Conservation (phyloP, 30 jellyfish, hydroid and myxozoan genomes). For the Phacellophora camtschatica region DNA sequence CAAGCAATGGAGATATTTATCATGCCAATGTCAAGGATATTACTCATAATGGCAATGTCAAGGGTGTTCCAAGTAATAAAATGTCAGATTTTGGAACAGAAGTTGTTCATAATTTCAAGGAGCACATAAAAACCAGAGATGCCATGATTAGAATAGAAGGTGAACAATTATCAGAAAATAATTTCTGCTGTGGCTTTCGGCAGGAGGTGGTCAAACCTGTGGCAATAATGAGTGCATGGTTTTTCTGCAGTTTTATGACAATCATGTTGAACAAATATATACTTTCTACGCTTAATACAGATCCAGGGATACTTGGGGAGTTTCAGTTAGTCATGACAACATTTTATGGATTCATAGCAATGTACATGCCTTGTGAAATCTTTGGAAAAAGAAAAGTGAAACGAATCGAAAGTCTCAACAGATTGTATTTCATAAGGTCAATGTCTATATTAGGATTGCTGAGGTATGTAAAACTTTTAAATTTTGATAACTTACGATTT, state of each 20-base stretch:
- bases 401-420: slow-evolving; percentile 1
- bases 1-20: slow-evolving; percentile 34
- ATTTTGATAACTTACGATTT: too few relatives aligned
- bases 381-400: slow-evolving; percentile 4
- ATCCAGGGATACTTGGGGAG: slow-evolving; percentile 93
- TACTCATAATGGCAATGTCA: not conserved
- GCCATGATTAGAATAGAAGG: not conserved
- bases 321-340: slow-evolving; percentile 91
- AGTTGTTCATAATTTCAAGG: slow-evolving; percentile 3
- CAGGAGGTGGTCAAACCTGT: slow-evolving; percentile 59
- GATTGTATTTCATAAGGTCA: slow-evolving; percentile 66
- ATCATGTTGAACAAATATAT: slow-evolving; percentile 81
- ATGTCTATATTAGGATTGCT: slow-evolving; percentile 87
- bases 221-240: slow-evolving; percentile 83
- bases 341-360: slow-evolving; percentile 82
- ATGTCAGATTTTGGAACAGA: too few relatives aligned
- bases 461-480: slow-evolving; percentile 45
- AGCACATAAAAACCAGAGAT: not conserved
- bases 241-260: slow-evolving; percentile 85
- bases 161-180: not conserved
- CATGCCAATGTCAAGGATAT: slow-evolving; percentile 26
- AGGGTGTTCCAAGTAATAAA: not conserved
- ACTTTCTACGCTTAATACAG: slow-evolving; percentile 82
- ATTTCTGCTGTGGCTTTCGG: not conserved
- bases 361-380: slow-evolving; percentile 79